Conservation (phyloP, 2,113 vertebrate genomes). For the Daboia siamensis region DNA sequence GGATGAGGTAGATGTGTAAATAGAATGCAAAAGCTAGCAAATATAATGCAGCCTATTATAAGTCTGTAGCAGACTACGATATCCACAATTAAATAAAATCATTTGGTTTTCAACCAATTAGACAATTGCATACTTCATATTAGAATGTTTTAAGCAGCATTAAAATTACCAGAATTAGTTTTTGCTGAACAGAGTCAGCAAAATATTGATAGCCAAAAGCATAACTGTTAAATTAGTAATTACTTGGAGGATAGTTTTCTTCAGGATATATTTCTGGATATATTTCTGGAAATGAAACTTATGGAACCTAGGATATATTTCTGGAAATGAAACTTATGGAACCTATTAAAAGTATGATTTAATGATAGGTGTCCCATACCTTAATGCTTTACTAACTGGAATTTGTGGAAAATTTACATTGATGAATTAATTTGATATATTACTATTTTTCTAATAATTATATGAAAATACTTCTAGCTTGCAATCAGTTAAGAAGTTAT, state of each 20-base stretch:
- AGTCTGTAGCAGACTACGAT: background rate
- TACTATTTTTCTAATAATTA: background rate
- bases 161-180: background rate
- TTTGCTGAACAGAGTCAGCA: background rate
- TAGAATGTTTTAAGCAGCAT: background rate
- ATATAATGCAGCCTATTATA: background rate
- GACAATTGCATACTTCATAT: background rate
- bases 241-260: background rate
- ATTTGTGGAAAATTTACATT: background rate
- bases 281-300: too few species aligned
- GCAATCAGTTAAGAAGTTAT: slow-evolving; percentile 2
- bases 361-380: too few species aligned
- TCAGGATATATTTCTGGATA: too few species aligned
- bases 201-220: background rate
- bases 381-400: background rate
- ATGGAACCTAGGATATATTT: too few species aligned
- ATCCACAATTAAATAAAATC: background rate
- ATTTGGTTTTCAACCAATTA: background rate
- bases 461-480: slow-evolving; percentile 8
- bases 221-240: background rate
- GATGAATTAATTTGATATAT: background rate
- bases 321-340: too few species aligned
- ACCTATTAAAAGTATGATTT: too few species aligned
- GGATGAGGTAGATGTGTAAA: too few species aligned
- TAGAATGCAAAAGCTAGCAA: too few species aligned